Percentiles rank a stretch among this genome's conserved stretches.
Evolutionary conservation across 2,113 vertebrate species (phyloP).

Genomic region (Ameiurus melas): DNA sequence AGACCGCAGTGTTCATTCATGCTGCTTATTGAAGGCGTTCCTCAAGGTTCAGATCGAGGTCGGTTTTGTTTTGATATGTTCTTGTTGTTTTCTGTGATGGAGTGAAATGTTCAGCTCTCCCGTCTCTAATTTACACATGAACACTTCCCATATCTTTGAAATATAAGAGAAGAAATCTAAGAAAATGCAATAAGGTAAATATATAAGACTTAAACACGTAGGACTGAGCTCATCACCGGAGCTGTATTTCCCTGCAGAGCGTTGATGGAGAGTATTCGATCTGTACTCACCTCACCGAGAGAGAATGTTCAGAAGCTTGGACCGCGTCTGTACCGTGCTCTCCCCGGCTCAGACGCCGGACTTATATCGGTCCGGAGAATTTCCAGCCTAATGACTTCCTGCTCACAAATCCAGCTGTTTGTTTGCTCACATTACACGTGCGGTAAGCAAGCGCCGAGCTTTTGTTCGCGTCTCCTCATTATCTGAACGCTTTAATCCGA

Average conservation of each 20-base stretch:
- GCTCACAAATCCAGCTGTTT: constrained; percentile 8
- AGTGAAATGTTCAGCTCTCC: neutral
- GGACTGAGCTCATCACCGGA: neutral
- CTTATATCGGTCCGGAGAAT: constrained; percentile 24
- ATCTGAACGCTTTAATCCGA: neutral
- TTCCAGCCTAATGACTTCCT: neutral
- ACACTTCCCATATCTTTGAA: neutral
- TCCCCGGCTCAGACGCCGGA: neutral
- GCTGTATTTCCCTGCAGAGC: neutral
- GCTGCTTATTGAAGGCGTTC: neutral
- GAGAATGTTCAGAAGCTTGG: neutral
- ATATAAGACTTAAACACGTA: neutral
- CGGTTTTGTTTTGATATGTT: neutral
- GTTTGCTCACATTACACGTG: neutral
- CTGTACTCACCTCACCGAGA: constrained; percentile 23
- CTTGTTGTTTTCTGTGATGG: neutral
- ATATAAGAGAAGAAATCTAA: neutral
- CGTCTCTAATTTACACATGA: neutral
- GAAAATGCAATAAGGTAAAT: neutral
- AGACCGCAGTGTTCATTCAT: neutral
- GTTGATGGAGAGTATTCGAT: neutral
- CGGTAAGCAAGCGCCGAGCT: neutral
- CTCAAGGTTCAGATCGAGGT: neutral
- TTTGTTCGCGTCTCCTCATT: constrained; percentile 4
- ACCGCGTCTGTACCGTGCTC: neutral